These are phyloP conservation scores for Abrostola triplasia DNA, from an alignment of 2,888 invertebrate genomes.

Conservation along the genomic window DNA sequence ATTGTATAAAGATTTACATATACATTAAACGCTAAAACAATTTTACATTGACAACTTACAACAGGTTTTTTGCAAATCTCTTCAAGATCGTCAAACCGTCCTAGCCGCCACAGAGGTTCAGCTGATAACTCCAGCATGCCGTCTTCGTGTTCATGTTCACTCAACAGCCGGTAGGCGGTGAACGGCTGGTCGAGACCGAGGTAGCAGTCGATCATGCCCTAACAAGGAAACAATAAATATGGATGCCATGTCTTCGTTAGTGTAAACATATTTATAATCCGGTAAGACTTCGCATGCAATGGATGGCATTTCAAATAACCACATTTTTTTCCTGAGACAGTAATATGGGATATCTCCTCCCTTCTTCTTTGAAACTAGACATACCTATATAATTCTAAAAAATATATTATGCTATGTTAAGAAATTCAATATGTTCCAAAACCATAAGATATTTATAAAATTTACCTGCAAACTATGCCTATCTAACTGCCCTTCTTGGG, in stretches of 20 bases:
- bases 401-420: too few relatives aligned
- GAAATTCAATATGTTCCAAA: neutral
- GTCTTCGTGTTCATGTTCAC: conserved; percentile 88
- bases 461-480: conserved; percentile 81
- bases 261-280: neutral
- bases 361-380: too few relatives aligned
- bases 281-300: too few relatives aligned
- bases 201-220: conserved; percentile 96
- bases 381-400: too few relatives aligned
- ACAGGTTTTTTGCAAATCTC: conserved; percentile 87
- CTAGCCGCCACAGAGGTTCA: conserved; percentile 96
- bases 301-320: too few relatives aligned
- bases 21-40: too few relatives aligned
- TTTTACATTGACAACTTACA: conserved; percentile 60
- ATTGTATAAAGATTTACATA: too few relatives aligned
- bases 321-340: too few relatives aligned
- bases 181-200: conserved; percentile 95
- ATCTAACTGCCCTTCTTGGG: conserved; percentile 88
- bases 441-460: neutral
- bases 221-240: conserved; percentile 56
- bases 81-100: conserved; percentile 94
- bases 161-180: conserved; percentile 92
- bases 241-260: neutral
- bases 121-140: conserved; percentile 90
- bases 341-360: too few relatives aligned